phyloP scores from a whole-genome alignment of 2,797 vertebrate species.

The Caiman crocodilus region DNA sequence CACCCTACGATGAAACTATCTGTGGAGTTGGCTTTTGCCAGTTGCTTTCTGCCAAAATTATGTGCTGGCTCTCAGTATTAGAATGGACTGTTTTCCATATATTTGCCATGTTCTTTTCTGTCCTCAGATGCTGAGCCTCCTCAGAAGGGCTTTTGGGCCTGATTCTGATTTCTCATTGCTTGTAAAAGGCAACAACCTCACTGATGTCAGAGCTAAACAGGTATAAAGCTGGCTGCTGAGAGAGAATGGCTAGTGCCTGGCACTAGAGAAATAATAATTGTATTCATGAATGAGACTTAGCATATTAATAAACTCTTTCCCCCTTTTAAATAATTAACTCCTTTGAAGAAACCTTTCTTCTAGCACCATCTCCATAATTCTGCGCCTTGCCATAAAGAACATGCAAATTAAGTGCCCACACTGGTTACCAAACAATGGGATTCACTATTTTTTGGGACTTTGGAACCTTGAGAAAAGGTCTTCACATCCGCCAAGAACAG shows the following conservation, averaged over 20 bases:
- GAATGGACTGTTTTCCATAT: not conserved
- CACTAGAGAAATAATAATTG: not conserved
- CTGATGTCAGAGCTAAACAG: not conserved
- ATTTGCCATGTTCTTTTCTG: conserved; percentile 49
- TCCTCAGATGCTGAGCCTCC: not conserved
- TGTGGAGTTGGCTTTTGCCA: conserved; percentile 26
- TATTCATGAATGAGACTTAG: conserved; percentile 72
- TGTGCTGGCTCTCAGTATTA: conserved; percentile 20
- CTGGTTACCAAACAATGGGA: conserved; percentile 12
- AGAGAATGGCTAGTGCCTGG: not conserved
- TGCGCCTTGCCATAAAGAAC: conserved; percentile 29
- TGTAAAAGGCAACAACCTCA: not conserved
- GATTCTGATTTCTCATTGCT: not conserved
- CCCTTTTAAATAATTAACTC: not conserved
- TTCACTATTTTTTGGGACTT: not conserved
- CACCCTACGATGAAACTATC: conserved; percentile 31
- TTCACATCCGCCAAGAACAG: conserved; percentile 1
- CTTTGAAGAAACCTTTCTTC: conserved; percentile 69
- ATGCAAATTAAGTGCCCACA: not conserved
- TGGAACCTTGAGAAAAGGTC: conserved; percentile 20
- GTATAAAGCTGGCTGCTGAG: not conserved
- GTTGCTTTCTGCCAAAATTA: conserved; percentile 62
- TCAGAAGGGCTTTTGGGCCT: not conserved
- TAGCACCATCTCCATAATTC: conserved; percentile 31
- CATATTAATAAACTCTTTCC: conserved; percentile 10